phyloP scores from a whole-genome alignment of 1,140 invertebrate species.

The Drosophila repleta region DNA sequence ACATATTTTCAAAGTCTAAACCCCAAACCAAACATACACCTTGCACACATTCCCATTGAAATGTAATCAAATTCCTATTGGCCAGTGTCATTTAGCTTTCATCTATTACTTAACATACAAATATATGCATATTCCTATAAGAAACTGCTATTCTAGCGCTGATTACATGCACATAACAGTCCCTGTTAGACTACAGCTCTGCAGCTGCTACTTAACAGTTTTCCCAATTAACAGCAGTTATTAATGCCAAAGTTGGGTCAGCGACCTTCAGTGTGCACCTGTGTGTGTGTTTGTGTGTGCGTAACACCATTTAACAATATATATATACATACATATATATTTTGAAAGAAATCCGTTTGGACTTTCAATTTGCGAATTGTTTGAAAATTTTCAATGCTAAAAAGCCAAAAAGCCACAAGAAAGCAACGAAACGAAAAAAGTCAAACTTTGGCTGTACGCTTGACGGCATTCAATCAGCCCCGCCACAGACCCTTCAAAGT shows the following conservation, averaged over 20 bases:
- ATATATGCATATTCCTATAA: no score
- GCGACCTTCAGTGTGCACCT: neutral
- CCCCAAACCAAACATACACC: no score
- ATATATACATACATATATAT: neutral
- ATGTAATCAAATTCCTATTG: no score
- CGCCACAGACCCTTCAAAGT: conserved; percentile 12
- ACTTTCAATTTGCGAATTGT: conserved; percentile 36
- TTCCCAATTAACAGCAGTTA: neutral
- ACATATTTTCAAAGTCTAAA: no score
- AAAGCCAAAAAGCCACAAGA: conserved; percentile 2
- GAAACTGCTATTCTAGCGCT: no score
- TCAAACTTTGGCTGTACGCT: conserved; percentile 6
- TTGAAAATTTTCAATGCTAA: conserved; percentile 16
- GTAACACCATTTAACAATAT: conserved; percentile 1
- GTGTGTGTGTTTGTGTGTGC: neutral
- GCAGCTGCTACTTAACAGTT: neutral
- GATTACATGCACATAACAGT: no score
- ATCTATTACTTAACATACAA: no score
- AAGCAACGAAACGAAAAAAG: neutral
- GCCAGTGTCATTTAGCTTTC: no score
- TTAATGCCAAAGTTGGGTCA: neutral
- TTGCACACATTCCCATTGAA: no score
- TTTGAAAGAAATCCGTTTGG: conserved; percentile 15
- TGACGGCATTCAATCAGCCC: conserved; percentile 46
- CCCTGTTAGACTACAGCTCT: no score